A percentile compares a stretch with the other conserved stretches of the same genome.
phyloP scores from a whole-genome alignment of 1,140 invertebrate genomes.

The Drosophila truncata region DNA sequence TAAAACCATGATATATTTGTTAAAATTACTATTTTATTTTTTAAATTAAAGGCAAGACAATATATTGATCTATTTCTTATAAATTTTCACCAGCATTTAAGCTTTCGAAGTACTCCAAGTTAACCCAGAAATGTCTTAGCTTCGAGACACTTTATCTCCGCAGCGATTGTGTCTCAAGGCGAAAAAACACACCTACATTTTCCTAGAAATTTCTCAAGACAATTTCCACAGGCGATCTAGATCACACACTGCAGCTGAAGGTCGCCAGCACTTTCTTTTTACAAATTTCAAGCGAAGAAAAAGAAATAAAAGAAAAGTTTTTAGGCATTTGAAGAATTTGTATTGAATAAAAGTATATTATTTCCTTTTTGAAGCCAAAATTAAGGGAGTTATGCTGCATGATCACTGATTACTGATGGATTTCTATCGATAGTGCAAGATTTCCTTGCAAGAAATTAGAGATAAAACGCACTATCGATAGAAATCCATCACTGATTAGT shows the following conservation, averaged over 20 bases:
- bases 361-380: too few relatives aligned
- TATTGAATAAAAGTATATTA: not conserved
- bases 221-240: conserved; percentile 24
- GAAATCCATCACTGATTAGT: too few relatives aligned
- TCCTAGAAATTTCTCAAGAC: conserved; percentile 28
- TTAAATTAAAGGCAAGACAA: not conserved
- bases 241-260: conserved; percentile 24
- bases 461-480: too few relatives aligned
- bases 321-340: not conserved
- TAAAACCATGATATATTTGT: not conserved
- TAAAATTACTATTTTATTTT: not conserved
- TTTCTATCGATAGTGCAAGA: too few relatives aligned
- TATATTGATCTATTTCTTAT: not conserved
- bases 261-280: conserved; percentile 29
- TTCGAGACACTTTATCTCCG: not conserved
- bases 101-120: not conserved
- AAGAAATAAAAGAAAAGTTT: too few relatives aligned
- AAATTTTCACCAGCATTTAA: not conserved
- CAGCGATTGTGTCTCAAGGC: not conserved
- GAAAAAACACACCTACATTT: conserved; percentile 31
- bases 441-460: too few relatives aligned
- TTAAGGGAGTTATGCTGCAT: too few relatives aligned
- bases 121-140: conserved; percentile 9
- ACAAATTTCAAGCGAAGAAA: not conserved
- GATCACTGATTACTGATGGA: too few relatives aligned